Percentiles rank a stretch among this genome's conserved stretches.
phyloP scores from a whole-genome alignment of 2,888 invertebrate species.

The Hoplodrina ambigua region DNA sequence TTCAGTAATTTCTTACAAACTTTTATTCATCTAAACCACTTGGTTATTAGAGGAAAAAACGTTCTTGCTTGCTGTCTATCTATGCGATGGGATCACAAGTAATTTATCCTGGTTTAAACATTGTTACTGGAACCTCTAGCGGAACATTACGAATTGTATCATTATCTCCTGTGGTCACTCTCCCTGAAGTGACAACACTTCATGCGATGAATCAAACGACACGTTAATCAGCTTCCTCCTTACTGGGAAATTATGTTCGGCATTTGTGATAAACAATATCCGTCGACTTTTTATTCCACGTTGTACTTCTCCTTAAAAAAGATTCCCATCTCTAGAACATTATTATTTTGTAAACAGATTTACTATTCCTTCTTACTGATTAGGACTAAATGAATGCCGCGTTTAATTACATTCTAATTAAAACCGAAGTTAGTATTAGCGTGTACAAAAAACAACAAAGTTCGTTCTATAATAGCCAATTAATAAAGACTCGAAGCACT shows the following conservation, averaged over 20 bases:
- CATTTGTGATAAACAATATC: conserved; percentile 18
- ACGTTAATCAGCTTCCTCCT: conserved; percentile 52
- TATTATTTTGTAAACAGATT: conserved; percentile 13
- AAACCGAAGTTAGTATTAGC: conserved; percentile 48
- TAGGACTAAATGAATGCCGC: conserved; percentile 15
- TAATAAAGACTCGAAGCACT: conserved; percentile 53
- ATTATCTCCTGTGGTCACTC: conserved; percentile 67
- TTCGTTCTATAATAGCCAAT: conserved; percentile 61
- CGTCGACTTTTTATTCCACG: conserved; percentile 13
- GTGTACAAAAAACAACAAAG: conserved; percentile 50
- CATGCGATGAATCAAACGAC: conserved; percentile 51
- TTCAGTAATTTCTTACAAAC: too few species aligned
- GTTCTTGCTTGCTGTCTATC: too few species aligned
- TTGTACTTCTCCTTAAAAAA: conserved; percentile 7
- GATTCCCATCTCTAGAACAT: conserved; percentile 8
- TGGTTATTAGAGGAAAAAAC: too few species aligned
- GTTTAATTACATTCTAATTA: conserved; percentile 59
- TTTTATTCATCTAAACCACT: too few species aligned
- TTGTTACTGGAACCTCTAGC: conserved; percentile 24
- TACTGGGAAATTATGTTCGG: conserved; percentile 39
- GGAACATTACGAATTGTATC: conserved; percentile 73
- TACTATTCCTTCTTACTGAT: conserved; percentile 17
- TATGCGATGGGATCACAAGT: neutral
- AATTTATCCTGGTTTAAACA: conserved; percentile 3
- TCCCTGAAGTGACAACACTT: conserved; percentile 54